A percentile compares a stretch with the other conserved stretches of the same genome.
Evolutionary conservation across 2,888 invertebrate genomes (phyloP).

Genomic region (Flexamia atlantica): DNA sequence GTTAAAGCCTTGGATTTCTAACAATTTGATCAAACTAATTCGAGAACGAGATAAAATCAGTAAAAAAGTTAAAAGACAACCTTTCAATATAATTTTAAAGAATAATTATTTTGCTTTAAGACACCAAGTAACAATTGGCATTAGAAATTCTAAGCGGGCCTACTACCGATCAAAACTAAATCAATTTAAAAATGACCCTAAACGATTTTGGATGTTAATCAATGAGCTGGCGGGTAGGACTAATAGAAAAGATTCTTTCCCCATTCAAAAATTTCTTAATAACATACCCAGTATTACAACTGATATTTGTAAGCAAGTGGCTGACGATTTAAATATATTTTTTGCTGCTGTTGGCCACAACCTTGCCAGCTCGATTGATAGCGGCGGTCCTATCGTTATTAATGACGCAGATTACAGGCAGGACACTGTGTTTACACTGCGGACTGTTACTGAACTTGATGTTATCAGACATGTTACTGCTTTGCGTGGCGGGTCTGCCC

Average conservation of each 20-base stretch:
- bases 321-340: slow-evolving; percentile 39
- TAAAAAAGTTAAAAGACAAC: slow-evolving; percentile 45
- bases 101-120: background rate
- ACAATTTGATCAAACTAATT: background rate
- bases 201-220: slow-evolving; percentile 30
- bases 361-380: slow-evolving; percentile 47
- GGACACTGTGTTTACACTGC: slow-evolving; percentile 18
- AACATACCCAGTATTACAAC: background rate
- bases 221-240: slow-evolving; percentile 36
- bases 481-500: slow-evolving; percentile 56
- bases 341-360: slow-evolving; percentile 47
- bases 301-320: slow-evolving; percentile 5
- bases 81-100: background rate
- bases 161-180: slow-evolving; percentile 43
- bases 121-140: background rate
- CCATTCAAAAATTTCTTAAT: background rate
- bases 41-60: slow-evolving; percentile 19
- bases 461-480: slow-evolving; percentile 4
- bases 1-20: slow-evolving; percentile 41
- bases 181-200: slow-evolving; percentile 13
- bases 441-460: slow-evolving; percentile 52
- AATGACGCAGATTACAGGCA: slow-evolving; percentile 27
- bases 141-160: slow-evolving; percentile 3
- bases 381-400: slow-evolving; percentile 10
- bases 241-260: slow-evolving; percentile 9